Evolutionary conservation across 2,113 vertebrate species (phyloP).

Genomic region (Percina caprodes): DNA sequence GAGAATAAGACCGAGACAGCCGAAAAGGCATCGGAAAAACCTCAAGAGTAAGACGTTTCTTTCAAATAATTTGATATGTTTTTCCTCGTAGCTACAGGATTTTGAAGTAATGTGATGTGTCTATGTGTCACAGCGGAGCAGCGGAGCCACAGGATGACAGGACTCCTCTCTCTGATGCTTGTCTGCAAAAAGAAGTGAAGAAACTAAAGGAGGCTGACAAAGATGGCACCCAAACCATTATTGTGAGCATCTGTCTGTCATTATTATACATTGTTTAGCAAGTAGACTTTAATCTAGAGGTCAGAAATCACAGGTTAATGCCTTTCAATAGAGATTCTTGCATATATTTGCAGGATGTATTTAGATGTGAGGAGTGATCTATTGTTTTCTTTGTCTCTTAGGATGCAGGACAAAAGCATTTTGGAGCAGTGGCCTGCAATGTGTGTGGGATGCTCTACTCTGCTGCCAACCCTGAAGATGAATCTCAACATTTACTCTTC

Average conservation of each 20-base stretch:
- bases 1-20: slow-evolving; percentile 35
- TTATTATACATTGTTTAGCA: background rate
- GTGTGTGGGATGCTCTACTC: slow-evolving; percentile 99
- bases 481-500: slow-evolving; percentile 96
- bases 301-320: background rate
- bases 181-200: slow-evolving; percentile 87
- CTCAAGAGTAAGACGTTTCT: slow-evolving; percentile 62
- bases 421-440: slow-evolving; percentile 94
- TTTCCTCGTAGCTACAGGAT: slow-evolving; percentile 1
- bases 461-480: slow-evolving; percentile 95
- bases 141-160: slow-evolving; percentile 66
- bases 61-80: slow-evolving; percentile 28
- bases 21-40: slow-evolving; percentile 26
- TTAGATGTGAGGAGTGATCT: background rate
- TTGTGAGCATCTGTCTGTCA: slow-evolving; percentile 83
- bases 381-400: slow-evolving; percentile 56
- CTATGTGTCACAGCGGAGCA: slow-evolving; percentile 48
- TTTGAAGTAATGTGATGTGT: slow-evolving; percentile 29
- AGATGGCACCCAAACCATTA: slow-evolving; percentile 88
- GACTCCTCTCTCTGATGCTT: slow-evolving; percentile 83
- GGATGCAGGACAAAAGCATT: slow-evolving; percentile 95
- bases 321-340: background rate
- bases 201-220: slow-evolving; percentile 89
- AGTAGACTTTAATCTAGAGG: background rate
- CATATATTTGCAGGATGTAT: background rate